phyloP scores from a whole-genome alignment of 1,140 invertebrate species.

The Mactra quadrangularis region DNA sequence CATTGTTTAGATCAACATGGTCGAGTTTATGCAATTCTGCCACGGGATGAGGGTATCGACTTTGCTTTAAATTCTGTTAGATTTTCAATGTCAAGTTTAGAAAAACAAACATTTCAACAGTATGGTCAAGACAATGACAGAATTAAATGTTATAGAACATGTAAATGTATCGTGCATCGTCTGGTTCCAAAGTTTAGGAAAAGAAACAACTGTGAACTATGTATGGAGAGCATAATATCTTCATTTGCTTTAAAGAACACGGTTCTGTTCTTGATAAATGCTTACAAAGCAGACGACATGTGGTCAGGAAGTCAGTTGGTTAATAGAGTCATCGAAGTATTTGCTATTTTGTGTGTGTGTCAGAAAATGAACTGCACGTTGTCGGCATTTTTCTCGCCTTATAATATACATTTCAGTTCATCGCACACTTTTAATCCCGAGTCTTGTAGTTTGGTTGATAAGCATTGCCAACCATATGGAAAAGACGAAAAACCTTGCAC shows the following conservation, averaged over 20 bases:
- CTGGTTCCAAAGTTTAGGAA: constrained; percentile 5
- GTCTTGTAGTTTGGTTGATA: not conserved
- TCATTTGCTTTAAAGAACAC: constrained; percentile 16
- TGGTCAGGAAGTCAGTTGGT: not conserved
- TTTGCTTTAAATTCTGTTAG: not conserved
- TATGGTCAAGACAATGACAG: constrained; percentile 7
- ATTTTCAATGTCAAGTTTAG: constrained; percentile 17
- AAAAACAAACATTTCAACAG: not conserved
- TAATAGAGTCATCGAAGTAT: constrained; percentile 20
- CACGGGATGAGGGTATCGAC: not conserved
- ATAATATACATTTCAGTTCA: not conserved
- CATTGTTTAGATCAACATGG: constrained; percentile 17
- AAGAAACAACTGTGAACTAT: not conserved
- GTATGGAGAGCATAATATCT: constrained; percentile 1
- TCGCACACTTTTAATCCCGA: not conserved
- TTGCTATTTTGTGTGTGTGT: not conserved
- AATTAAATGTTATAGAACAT: not conserved
- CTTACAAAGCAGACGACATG: not conserved
- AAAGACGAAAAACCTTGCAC: not conserved
- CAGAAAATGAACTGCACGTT: not conserved
- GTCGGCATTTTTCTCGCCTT: constrained; percentile 11
- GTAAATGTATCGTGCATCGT: constrained; percentile 1
- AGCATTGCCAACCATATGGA: not conserved
- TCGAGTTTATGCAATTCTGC: not conserved
- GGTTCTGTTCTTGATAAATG: constrained; percentile 1